phyloP scores from a whole-genome alignment of 1,140 invertebrate species.

The Trigoniulus corallinus region DNA sequence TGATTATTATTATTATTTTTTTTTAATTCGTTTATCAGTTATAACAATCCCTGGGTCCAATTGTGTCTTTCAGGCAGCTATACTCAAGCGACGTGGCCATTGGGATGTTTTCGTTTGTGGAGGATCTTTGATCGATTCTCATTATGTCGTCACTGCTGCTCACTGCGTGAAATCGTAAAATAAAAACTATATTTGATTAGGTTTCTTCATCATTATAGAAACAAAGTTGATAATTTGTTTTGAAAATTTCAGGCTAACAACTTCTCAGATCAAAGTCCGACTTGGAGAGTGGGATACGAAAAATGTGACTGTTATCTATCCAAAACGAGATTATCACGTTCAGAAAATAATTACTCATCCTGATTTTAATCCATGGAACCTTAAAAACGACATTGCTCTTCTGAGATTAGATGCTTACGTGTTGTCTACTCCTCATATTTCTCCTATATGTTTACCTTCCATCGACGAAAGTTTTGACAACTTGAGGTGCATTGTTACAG shows the following conservation, averaged over 20 bases:
- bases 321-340: neutral
- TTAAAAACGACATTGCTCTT: neutral
- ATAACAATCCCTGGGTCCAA: neutral
- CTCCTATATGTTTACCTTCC: neutral
- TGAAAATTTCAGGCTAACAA: too few species aligned
- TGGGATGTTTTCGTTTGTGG: slow-evolving; percentile 84
- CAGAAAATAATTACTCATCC: neutral
- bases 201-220: neutral
- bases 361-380: neutral
- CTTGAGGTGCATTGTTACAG: neutral
- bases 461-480: neutral
- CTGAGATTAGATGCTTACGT: neutral
- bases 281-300: neutral
- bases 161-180: slow-evolving; percentile 76
- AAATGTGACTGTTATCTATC: neutral
- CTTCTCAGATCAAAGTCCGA: slow-evolving; percentile 61
- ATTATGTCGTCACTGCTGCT: slow-evolving; percentile 73
- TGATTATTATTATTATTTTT: slow-evolving; percentile 13
- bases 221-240: too few species aligned
- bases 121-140: slow-evolving; percentile 64
- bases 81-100: slow-evolving; percentile 71
- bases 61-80: slow-evolving; percentile 70
- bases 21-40: neutral
- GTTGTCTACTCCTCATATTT: neutral
- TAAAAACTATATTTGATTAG: neutral